phyloP scores from a whole-genome alignment of 1,140 invertebrate species.

The Drosophila kanapiae region DNA sequence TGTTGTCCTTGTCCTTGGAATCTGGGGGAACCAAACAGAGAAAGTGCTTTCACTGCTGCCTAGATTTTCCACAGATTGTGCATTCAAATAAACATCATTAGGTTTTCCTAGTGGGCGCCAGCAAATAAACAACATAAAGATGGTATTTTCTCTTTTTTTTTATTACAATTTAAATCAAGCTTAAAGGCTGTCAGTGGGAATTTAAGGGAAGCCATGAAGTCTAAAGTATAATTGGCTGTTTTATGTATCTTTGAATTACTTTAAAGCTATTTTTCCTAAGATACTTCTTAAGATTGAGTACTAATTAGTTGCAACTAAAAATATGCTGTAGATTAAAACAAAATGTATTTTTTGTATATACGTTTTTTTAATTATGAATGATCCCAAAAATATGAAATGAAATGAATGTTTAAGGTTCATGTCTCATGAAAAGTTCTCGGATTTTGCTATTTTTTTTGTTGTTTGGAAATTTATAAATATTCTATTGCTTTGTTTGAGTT shows the following conservation, averaged over 20 bases:
- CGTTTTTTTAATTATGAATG: conserved; percentile 19
- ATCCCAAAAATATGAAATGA: conserved; percentile 42
- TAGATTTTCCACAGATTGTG: conserved; percentile 36
- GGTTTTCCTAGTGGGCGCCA: conserved; percentile 10
- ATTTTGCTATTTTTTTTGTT: conserved; percentile 11
- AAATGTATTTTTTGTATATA: conserved; percentile 7
- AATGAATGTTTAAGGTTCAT: not conserved
- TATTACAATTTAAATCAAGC: not conserved
- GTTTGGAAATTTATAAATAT: not conserved
- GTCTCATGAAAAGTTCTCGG: not conserved
- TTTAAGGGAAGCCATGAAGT: not conserved
- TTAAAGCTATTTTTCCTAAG: not conserved
- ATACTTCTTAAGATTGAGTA: not conserved
- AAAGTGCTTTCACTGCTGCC: conserved; percentile 18
- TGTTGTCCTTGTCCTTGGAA: conserved; percentile 38
- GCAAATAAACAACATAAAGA: conserved; percentile 20
- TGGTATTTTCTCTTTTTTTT: not conserved
- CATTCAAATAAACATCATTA: conserved; percentile 41
- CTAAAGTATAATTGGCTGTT: not conserved
- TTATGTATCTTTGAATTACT: not conserved
- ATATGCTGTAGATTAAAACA: not conserved
- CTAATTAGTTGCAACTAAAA: not conserved
- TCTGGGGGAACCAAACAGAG: conserved; percentile 6
- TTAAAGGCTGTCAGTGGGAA: accelerated
- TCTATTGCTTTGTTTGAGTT: not conserved